Base-by-base conservation (phyloP, 1,140 invertebrate species). In the Drosophila subpulchrella region DNA sequence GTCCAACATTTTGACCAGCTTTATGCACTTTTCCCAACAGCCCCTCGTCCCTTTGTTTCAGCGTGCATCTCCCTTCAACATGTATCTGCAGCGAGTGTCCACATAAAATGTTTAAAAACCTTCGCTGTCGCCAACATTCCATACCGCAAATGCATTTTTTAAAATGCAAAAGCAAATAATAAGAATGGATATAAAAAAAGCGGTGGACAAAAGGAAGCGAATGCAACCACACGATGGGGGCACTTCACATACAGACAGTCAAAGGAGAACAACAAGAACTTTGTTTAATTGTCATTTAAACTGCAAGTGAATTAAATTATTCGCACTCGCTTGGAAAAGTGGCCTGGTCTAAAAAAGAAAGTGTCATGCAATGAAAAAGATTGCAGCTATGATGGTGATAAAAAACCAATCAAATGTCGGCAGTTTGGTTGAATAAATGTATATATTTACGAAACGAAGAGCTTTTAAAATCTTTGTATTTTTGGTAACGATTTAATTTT, bases 231-330 rank as follows among this genome's bases (percentile, higher is more conserved):
- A 66, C 55, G 51, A 75, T 75, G 73, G 72, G 38, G 72, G 71
- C 72, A 75, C 72, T 75, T 75, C 60, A 75, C 53, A 75, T 67
- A 34, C 72, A 76, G 48, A 59, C 55, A 70, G 50, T 44, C 73
- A 66, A 53, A 48, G 60, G n/a, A 67, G 62, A 76, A 42, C 41
- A 61, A 75, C 78, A 80, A 46, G 48, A 71, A 72, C 42, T 20
- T 46, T 71, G 24, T 78, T 82, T 78, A 61, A 71, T 79, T 75
- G 60, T 83, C 61, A 67, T 66, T 75, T 81, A 77, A 81, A 58
- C 71, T 75, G 72, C 62, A 60, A 79, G 61, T 71, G 66, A 84
- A 84, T 83, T 84, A 80, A 84, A 83, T 83, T 84, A 83, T 83
- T 83, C 58, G 61, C 71, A 66, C 65, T 75, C 73, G 61, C 17